Base-by-base conservation (phyloP, 2,888 invertebrate genomes). In the Hesperia comma region DNA sequence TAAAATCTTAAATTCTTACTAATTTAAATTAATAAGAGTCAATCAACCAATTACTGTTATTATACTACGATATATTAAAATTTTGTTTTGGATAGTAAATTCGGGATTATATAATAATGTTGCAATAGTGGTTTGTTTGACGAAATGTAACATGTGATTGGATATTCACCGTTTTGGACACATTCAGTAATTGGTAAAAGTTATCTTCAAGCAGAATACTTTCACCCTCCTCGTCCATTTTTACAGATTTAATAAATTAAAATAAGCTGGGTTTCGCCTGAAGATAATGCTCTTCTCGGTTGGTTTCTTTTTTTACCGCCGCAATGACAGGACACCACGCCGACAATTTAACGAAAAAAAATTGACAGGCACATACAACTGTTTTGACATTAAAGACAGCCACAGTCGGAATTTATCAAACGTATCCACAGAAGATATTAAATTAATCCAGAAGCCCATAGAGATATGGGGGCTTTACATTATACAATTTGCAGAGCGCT, bases 101-200 rank as follows among this genome's bases (percentile, higher is more conserved):
- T 70, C 68, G 66, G 64, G 68, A 76, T 82, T 82, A 82, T 81
- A 83, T 85, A 84, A 80, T 81, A 77, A 74, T 75, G 77, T 72
- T 76, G 73, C 75, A 77, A 75, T 73, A 81, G 71, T 74, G 76
- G 8, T 66, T 78, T 81, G 75, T 82, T 79, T 80, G 76, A 73
- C 75, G 75, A 69, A 71, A 70, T 62, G 69, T 71, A 70, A 73
- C 67, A 74, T 71, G 69, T 67, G 61, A 70, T 55, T 37, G 41
- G 8, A 84, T 86, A 87, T 94, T 95, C 94, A 97, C 98, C 93
- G 96, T 95, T 93, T 94, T 95, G 8, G 97, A 94, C 70, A 98
- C 94, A 92, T 98, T 98, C 63, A 98, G 92, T 86, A 97, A 96
- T 70, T 97, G 95, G 85, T 98, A 98, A 88, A 96, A 98, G 90